Conservation (phyloP, 35 echinoderm and acorn worm species). For the Lytechinus pictus region DNA sequence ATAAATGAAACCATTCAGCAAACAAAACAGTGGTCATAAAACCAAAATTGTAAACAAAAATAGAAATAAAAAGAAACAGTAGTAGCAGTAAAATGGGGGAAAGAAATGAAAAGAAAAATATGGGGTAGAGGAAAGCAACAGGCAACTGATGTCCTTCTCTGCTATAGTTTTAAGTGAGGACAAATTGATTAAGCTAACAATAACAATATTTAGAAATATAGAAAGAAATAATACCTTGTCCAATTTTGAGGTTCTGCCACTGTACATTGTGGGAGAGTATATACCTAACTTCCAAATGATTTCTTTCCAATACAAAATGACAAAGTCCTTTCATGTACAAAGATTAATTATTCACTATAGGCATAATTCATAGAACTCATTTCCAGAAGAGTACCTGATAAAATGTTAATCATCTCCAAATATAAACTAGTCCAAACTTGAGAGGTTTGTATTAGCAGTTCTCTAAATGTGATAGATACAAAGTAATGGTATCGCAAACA, state of each 20-base stretch:
- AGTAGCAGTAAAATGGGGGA: not conserved
- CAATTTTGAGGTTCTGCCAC: not conserved
- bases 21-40: slow-evolving; percentile 12
- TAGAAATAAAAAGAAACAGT: not conserved
- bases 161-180: not conserved
- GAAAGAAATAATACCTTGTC: not conserved
- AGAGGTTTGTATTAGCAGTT: not conserved
- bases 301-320: not conserved
- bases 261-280: not conserved
- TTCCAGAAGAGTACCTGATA: not conserved
- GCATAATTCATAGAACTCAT: not conserved
- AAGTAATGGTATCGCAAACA: not conserved
- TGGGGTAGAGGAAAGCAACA: not conserved
- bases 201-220: not conserved
- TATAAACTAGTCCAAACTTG: not conserved
- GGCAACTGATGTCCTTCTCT: not conserved
- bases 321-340: not conserved
- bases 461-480: not conserved
- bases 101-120: not conserved
- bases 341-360: not conserved
- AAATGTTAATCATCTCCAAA: not conserved
- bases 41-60: not conserved
- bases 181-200: not conserved
- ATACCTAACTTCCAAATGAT: not conserved
- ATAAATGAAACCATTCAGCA: not conserved